phyloP scores from a whole-genome alignment of 2,888 invertebrate genomes.

The Agrotis ipsilon region DNA sequence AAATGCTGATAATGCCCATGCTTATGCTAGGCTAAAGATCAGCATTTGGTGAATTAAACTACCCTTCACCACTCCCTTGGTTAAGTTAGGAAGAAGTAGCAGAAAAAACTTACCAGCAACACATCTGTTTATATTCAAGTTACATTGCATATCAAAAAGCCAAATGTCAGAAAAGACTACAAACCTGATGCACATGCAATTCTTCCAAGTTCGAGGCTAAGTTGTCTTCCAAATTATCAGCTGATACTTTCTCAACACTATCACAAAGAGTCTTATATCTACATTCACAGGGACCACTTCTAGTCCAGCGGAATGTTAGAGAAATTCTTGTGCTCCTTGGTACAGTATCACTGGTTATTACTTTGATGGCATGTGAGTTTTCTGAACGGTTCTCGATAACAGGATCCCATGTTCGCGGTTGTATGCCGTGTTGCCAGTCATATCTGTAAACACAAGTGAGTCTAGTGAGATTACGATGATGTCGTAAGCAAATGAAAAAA shows the following conservation, averaged over 20 bases:
- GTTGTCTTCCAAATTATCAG: constrained; percentile 80
- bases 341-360: constrained; percentile 76
- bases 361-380: constrained; percentile 60
- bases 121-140: too few relatives aligned
- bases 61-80: too few relatives aligned
- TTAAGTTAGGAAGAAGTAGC: too few relatives aligned
- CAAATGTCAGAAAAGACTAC: not conserved
- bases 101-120: too few relatives aligned
- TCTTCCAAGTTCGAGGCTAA: constrained; percentile 93
- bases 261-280: constrained; percentile 93
- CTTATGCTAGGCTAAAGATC: too few relatives aligned
- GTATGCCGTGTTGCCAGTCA: constrained; percentile 97
- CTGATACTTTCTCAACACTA: constrained; percentile 72
- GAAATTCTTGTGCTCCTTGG: constrained; percentile 92
- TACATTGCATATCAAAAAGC: not conserved
- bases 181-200: constrained; percentile 94
- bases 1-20: too few relatives aligned
- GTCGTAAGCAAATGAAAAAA: not conserved
- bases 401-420: constrained; percentile 95
- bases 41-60: too few relatives aligned
- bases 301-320: constrained; percentile 95
- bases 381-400: constrained; percentile 83
- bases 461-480: not conserved
- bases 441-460: constrained; percentile 85
- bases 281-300: constrained; percentile 92